Base-by-base conservation (phyloP, 2,113 vertebrate species). In the Marcusenius ussheri region DNA sequence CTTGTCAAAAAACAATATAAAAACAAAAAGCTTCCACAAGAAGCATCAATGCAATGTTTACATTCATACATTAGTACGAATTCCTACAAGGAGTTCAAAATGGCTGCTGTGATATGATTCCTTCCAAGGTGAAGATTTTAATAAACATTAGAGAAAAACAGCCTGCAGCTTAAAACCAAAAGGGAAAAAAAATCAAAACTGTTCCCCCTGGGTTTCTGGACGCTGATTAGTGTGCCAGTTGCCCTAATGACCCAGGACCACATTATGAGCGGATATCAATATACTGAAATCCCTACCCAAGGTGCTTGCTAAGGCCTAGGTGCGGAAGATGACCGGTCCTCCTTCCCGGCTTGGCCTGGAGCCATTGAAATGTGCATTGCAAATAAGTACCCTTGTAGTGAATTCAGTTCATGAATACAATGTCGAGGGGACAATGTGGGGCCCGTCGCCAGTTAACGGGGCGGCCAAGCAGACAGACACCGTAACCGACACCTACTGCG, bases 351-450 rank as follows among this genome's bases (percentile, higher is more conserved):
- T 5, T 35, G n/a, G 24, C 45, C 27, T 19, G 24, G 58, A 70
- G 46, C 56, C 58, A 8, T 62, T 39, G 70, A 89, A 89, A 83
- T 89, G 77, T 45, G 31, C 47, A 83, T 53, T 83, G 74, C 88
- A 27, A 47, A 84, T 89, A 85, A 89, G 74, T 42, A 89, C 7
- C 74, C 47, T n/a, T n/a, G 17, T n/a, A 31, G 80, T 53, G 42
- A 45, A 15, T 31, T 62, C 11, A 56, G 80, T 58, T 90, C 10
- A n/a, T 31, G 56, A 70, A 51, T 84, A 97, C 96, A 94, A 96
- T 96, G 92, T 96, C 96, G 89, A 95, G 47, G 47, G 35, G 49
- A 77, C 62, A 89, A 53, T 56, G 27, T 27, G n/a, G 9, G 39
- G 50, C 80, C 51, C 19, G 17, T 42, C 49, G 70, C 51, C 1